Evolutionary conservation across 37 sponge, comb jelly and placozoan genomes (phyloP).

Genomic region (Aplysina aerophoba): DNA sequence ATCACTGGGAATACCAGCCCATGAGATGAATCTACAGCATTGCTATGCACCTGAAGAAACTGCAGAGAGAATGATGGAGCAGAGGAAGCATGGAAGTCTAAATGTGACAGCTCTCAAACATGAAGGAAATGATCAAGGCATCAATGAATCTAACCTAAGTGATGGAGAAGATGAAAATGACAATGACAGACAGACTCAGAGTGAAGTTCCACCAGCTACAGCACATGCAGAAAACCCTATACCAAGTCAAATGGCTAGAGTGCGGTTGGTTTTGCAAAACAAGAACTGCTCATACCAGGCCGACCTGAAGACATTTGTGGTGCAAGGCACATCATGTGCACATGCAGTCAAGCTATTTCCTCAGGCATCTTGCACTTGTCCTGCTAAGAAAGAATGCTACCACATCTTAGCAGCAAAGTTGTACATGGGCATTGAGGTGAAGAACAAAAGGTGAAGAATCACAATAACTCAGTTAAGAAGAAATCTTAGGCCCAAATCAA

Average conservation of each 20-base stretch:
- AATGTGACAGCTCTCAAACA: background rate
- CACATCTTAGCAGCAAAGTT: slow-evolving; percentile 8
- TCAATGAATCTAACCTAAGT: too few relatives aligned
- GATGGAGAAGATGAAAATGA: too few relatives aligned
- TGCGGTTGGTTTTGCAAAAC: slow-evolving; percentile 6
- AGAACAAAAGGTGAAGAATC: background rate
- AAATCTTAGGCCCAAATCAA: slow-evolving; percentile 1
- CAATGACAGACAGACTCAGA: too few relatives aligned
- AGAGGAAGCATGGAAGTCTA: background rate
- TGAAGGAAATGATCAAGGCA: too few relatives aligned
- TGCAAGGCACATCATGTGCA: background rate
- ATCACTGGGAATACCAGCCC: background rate
- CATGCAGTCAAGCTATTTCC: background rate
- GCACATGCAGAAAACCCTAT: background rate
- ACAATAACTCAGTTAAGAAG: slow-evolving; percentile 3
- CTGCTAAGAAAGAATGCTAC: slow-evolving; percentile 8
- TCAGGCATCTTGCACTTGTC: background rate
- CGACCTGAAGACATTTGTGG: background rate
- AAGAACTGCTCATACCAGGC: slow-evolving; percentile 4
- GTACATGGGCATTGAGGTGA: background rate
- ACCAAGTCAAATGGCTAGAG: slow-evolving; percentile 4
- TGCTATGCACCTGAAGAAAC: slow-evolving; percentile 11
- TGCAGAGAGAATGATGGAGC: background rate
- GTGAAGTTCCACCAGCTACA: too few relatives aligned
- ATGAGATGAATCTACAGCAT: background rate